Conservation (phyloP, 2,888 invertebrate species). For the Hypomecis atomaria region DNA sequence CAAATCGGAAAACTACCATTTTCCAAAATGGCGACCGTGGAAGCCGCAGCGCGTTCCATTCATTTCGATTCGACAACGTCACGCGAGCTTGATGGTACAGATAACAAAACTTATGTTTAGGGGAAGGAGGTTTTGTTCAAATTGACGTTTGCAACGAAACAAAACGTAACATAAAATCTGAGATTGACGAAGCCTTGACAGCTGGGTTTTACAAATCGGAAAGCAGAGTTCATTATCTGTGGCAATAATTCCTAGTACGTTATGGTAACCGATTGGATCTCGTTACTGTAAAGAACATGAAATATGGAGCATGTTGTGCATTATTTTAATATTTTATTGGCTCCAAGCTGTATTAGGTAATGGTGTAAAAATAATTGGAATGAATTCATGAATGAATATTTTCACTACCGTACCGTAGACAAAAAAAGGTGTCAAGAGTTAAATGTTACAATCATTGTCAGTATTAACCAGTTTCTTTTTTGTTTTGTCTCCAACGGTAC, state of each 20-base stretch:
- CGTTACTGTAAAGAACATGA: conserved; percentile 9
- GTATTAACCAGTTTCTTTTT: background rate
- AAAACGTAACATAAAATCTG: conserved; percentile 34
- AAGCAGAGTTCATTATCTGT: conserved; percentile 11
- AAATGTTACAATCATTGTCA: no score
- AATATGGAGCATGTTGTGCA: conserved; percentile 4
- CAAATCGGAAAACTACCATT: conserved; percentile 49
- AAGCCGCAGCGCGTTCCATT: conserved; percentile 56
- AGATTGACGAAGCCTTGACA: conserved; percentile 32
- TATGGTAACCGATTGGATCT: conserved; percentile 12
- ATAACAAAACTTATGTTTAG: conserved; percentile 43
- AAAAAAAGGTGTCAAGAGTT: background rate
- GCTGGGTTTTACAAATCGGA: conserved; percentile 10
- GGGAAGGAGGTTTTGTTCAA: conserved; percentile 38
- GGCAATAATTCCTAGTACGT: conserved; percentile 15
- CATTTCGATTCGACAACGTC: conserved; percentile 62
- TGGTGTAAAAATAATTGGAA: background rate
- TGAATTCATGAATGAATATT: background rate
- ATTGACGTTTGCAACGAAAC: conserved; percentile 40
- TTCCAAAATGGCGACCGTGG: conserved; percentile 64
- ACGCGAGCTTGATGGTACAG: conserved; percentile 42
- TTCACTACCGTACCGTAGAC: no score
- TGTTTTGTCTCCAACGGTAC: background rate
- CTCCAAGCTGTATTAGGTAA: background rate
- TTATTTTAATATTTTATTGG: conserved; percentile 8